A percentile compares a stretch with the other conserved stretches of the same genome.
Conservation (phyloP, 2,113 vertebrate species). For the Fukomys damarensis region DNA sequence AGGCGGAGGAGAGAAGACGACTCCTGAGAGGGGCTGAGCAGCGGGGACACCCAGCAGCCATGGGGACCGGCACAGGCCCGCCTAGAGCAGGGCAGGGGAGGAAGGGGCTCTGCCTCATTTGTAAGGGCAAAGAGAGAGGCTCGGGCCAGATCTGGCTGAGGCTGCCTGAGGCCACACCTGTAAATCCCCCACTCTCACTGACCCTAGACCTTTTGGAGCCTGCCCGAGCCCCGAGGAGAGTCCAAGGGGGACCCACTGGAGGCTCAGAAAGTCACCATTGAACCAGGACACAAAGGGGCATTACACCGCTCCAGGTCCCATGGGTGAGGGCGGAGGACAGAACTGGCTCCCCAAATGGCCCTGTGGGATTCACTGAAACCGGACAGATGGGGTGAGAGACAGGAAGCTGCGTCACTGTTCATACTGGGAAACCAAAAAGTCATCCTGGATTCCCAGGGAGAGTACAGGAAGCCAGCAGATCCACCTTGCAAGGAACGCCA, state of each 20-base stretch:
- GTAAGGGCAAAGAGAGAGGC: background rate
- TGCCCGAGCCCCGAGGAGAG: background rate
- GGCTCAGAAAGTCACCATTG: background rate
- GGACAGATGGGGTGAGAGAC: no score
- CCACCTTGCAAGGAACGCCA: background rate
- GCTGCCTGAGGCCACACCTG: no score
- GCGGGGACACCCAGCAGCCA: no score
- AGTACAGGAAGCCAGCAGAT: background rate
- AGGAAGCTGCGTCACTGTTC: background rate
- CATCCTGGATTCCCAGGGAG: background rate
- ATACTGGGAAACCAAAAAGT: background rate
- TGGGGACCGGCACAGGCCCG: rapidly evolving
- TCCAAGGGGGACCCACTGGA: background rate
- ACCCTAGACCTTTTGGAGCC: background rate
- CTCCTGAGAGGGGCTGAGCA: background rate
- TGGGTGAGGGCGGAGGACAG: background rate
- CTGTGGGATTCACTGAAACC: background rate
- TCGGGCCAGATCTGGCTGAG: no score
- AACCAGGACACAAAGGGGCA: no score
- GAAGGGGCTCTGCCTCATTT: rapidly evolving
- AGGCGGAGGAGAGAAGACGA: background rate
- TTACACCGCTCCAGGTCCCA: rapidly evolving
- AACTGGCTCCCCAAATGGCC: no score
- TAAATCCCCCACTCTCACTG: background rate
- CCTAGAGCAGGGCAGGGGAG: rapidly evolving